Conservation (phyloP, 2,113 vertebrate species). For the Microcebus griseorufus region DNA sequence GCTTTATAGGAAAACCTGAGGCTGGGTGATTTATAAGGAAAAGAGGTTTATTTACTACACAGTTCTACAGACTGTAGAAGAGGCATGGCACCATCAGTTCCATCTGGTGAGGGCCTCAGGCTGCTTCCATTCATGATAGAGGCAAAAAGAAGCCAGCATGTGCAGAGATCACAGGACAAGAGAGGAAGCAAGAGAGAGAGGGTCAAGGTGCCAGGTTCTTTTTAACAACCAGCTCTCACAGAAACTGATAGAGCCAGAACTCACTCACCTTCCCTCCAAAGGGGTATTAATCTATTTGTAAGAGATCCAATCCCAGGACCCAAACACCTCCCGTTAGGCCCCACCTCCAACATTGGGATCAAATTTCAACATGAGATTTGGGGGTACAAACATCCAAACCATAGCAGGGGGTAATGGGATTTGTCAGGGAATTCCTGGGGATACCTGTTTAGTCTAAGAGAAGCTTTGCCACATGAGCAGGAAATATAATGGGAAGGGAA, state of each 20-base stretch:
- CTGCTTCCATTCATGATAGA: background rate
- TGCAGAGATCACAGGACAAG: background rate
- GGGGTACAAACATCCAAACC: background rate
- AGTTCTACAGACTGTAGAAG: background rate
- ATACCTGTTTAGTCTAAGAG: background rate
- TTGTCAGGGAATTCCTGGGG: background rate
- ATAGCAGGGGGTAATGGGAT: background rate
- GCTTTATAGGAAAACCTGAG: background rate
- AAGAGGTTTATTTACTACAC: background rate
- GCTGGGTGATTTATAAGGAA: background rate
- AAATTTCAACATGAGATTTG: background rate
- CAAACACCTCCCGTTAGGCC: background rate
- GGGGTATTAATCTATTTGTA: background rate
- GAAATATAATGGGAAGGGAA: background rate
- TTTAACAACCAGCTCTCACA: background rate
- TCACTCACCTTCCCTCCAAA: background rate
- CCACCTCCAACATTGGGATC: background rate
- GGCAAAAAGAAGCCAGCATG: background rate
- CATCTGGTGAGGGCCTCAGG: background rate
- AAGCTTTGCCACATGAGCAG: background rate
- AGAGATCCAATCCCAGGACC: background rate
- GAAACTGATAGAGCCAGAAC: background rate
- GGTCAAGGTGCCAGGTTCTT: background rate
- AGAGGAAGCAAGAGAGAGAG: background rate
- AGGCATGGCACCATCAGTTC: background rate